Percentiles rank a stretch among this genome's conserved stretches.
phyloP scores from a whole-genome alignment of 2,888 invertebrate genomes.

The Tenthredo mesomela region DNA sequence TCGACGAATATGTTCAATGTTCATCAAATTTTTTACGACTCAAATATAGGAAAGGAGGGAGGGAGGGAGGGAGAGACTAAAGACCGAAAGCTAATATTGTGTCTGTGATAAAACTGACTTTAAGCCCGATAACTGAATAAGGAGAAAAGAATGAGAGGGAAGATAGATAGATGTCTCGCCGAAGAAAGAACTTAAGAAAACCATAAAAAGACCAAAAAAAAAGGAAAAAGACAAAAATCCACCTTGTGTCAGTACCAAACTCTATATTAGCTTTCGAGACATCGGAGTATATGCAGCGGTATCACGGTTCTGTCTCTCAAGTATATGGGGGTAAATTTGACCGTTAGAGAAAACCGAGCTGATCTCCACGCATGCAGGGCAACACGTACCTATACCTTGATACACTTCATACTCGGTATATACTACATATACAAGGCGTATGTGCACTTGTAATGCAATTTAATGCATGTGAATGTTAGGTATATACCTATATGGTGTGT shows the following conservation, averaged over 20 bases:
- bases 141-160: not conserved
- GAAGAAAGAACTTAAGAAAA: not conserved
- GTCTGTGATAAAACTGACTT: not conserved
- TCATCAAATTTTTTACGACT: not conserved
- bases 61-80: not conserved
- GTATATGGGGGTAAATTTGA: constrained; percentile 50
- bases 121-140: not conserved
- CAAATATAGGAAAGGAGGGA: too few species aligned
- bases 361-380: not conserved
- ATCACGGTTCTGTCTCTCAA: not conserved
- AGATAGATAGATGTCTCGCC: not conserved
- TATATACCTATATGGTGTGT: not conserved
- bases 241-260: not conserved
- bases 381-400: not conserved
- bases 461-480: not conserved
- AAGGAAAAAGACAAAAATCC: not conserved
- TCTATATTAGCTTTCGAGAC: not conserved
- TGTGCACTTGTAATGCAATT: not conserved
- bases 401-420: not conserved
- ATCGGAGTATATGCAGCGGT: not conserved
- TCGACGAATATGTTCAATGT: not conserved
- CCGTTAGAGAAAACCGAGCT: constrained; percentile 47
- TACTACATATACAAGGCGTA: not conserved
- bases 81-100: not conserved
- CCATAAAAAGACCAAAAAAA: too few species aligned